Evolutionary conservation across 2,797 vertebrate species (phyloP).

Genomic region (Muscicapa striata): DNA sequence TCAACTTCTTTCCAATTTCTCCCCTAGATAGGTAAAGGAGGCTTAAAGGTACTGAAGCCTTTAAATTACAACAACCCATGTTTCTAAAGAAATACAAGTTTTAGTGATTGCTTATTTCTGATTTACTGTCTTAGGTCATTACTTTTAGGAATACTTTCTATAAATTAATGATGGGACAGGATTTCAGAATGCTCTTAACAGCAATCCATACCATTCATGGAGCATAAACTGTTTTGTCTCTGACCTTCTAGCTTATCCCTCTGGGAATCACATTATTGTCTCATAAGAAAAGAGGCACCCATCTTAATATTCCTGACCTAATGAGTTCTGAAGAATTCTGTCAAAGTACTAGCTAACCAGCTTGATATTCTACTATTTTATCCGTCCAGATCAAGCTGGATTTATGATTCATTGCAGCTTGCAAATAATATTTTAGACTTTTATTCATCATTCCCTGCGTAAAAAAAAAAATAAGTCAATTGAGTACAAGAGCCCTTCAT

Average conservation of each 20-base stretch:
- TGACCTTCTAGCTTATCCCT: background rate
- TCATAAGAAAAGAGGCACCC: background rate
- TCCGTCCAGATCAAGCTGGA: conserved; percentile 21
- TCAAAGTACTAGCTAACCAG: background rate
- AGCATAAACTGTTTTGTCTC: conserved; percentile 10
- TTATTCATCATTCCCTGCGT: background rate
- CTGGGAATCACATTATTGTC: background rate
- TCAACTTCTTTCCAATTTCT: background rate
- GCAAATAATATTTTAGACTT: conserved; percentile 7
- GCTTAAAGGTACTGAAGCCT: background rate
- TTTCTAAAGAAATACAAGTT: background rate
- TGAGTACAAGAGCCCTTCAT: background rate
- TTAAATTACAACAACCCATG: background rate
- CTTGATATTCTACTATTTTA: background rate
- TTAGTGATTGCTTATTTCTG: background rate
- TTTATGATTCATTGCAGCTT: conserved; percentile 22
- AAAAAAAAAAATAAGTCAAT: background rate
- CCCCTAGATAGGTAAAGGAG: background rate
- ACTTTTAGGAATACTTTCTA: conserved; percentile 16
- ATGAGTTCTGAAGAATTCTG: conserved; percentile 21
- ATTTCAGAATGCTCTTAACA: conserved; percentile 4
- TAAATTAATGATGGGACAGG: background rate
- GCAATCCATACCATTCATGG: background rate
- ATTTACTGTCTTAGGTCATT: background rate
- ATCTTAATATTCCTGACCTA: conserved; percentile 27